Percentiles rank a stretch among this genome's conserved stretches.
phyloP scores from a whole-genome alignment of 2,888 invertebrate genomes.

The Acholoe squamosa region DNA sequence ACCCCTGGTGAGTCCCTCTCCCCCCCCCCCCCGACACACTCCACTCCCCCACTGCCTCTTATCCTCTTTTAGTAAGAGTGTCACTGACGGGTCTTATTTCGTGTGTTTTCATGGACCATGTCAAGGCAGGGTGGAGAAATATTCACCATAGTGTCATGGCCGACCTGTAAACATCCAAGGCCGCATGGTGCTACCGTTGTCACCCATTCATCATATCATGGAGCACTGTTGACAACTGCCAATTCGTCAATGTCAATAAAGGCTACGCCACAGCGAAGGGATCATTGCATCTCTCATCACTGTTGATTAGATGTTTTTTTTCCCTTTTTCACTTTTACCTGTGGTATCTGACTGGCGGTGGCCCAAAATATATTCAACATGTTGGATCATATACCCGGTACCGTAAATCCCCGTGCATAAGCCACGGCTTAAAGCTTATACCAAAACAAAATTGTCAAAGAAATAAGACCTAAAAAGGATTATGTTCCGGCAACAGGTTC shows the following conservation, averaged over 20 bases:
- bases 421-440: no score
- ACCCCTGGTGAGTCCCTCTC: no score
- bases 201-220: background rate
- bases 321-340: no score
- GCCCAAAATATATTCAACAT: background rate
- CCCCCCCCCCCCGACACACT: no score
- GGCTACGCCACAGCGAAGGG: background rate
- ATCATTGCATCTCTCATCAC: background rate
- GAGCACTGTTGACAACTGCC: slow-evolving; percentile 16
- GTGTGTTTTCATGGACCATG: slow-evolving; percentile 17
- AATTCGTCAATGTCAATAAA: slow-evolving; percentile 41
- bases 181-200: background rate
- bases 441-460: no score
- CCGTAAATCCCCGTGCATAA: no score
- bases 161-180: background rate
- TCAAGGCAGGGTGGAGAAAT: background rate
- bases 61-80: background rate
- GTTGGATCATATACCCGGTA: no score
- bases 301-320: background rate
- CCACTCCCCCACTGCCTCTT: background rate
- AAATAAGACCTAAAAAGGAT: no score
- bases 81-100: background rate
- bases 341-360: background rate
- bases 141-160: slow-evolving; percentile 25
- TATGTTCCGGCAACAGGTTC: no score